A percentile compares a stretch with the other conserved stretches of the same genome.
Evolutionary conservation across 2,113 vertebrate species (phyloP).

Genomic region (Arizona elegans): DNA sequence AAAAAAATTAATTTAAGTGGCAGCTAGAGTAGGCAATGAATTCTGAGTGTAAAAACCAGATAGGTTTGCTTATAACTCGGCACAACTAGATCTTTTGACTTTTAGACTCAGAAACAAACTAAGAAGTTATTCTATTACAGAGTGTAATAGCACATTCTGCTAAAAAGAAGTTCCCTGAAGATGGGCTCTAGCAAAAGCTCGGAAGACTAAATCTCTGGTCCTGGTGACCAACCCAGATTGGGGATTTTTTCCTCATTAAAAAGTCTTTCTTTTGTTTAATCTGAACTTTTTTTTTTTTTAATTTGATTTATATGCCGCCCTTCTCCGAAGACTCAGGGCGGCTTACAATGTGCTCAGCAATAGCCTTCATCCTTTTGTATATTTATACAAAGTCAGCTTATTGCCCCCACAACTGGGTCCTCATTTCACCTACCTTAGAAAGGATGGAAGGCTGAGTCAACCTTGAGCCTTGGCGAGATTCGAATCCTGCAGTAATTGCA

Average conservation of each 20-base stretch:
- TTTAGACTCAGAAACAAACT: not conserved
- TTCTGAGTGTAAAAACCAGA: not conserved
- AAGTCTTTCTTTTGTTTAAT: constrained; percentile 19
- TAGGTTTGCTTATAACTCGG: not conserved
- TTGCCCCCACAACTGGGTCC: too few species aligned
- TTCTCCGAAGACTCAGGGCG: too few species aligned
- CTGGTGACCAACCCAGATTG: not conserved
- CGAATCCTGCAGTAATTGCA: too few species aligned
- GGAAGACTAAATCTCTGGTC: not conserved
- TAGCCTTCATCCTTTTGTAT: too few species aligned
- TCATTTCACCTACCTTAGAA: too few species aligned
- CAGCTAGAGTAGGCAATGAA: not conserved
- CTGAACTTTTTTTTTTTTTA: too few species aligned
- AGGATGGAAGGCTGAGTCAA: too few species aligned
- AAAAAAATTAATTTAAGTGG: not conserved
- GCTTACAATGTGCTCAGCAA: too few species aligned
- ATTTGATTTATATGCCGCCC: too few species aligned
- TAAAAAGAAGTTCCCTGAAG: not conserved
- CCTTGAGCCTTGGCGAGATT: too few species aligned
- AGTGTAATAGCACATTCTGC: not conserved
- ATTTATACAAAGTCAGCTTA: too few species aligned
- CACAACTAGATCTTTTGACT: not conserved
- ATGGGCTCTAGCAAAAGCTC: not conserved
- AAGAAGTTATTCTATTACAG: not conserved
- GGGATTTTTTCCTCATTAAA: not conserved